Conservation (phyloP, 2,113 vertebrate species). For the Cinclus cinclus region DNA sequence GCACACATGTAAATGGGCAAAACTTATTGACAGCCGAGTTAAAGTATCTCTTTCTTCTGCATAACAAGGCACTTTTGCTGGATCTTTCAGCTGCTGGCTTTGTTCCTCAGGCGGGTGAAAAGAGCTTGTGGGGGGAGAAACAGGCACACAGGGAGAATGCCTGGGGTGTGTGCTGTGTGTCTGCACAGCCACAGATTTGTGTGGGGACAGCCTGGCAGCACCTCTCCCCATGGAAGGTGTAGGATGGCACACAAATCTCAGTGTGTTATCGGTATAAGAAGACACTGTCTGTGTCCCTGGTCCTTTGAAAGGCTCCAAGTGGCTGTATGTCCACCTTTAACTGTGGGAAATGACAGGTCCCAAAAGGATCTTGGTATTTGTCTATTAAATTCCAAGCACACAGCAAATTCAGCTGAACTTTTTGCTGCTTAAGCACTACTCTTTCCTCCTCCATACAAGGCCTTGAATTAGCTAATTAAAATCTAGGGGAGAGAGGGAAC, state of each 20-base stretch:
- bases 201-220: rapidly evolving
- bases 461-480: constrained; percentile 62
- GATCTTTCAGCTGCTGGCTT: constrained; percentile 29
- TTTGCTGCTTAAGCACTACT: constrained; percentile 50
- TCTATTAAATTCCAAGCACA: constrained; percentile 28
- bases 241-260: neutral
- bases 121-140: neutral
- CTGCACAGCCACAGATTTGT: neutral
- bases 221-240: neutral
- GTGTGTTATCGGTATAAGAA: rapidly evolving
- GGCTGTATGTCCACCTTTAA: neutral
- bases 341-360: neutral
- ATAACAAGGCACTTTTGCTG: constrained; percentile 31
- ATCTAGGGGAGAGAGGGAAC: neutral
- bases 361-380: neutral
- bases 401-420: constrained; percentile 35
- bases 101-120: constrained; percentile 22
- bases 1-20: constrained; percentile 55
- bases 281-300: neutral
- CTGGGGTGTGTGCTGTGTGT: neutral
- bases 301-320: neutral
- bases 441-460: constrained; percentile 32
- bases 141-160: neutral
- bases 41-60: constrained; percentile 61
- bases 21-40: constrained; percentile 60